Evolutionary conservation across 2,888 invertebrate species (phyloP), one percentile per base, ranked within the genome.

Genomic region (Catocala nupta): DNA sequence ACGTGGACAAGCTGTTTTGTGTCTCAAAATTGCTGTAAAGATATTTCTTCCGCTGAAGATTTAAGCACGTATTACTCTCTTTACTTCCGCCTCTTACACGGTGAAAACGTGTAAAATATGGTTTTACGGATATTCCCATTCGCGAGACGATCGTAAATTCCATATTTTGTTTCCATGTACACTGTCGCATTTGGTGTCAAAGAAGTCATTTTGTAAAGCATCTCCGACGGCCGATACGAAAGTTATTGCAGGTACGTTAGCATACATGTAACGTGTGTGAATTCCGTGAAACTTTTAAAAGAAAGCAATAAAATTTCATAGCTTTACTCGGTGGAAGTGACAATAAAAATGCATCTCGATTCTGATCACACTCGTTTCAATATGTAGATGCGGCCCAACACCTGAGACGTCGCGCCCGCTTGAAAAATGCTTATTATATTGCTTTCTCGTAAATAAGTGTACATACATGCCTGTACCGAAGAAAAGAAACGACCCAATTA

Each of bases 321-420:
- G 86, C 87, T 84, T 82, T 84, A 87, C 87, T 87, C 87, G 83
- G 73, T 81, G 81, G 80, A 81, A 85, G 86, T 90, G 90, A 92
- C 91, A 92, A 92, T 93, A 93, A 93, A 93, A 92, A 84, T 93
- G 92, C 93, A 92, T 92, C 88, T 88, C 92, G 87, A 92, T 93
- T 92, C 93, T 87, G 90, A 91, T 92, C 92, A 92, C 92, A 92
- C 86, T 84, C 90, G 86, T 88, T 90, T 85, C 90, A 84, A 92
- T 93, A 91, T 92, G 91, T 90, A 89, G 87, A 89, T 87, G 84
- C 83, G 87, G 81, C 83, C 77, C 83, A 84, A 81, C 93, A 93
- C 92, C 93, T 93, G 93, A 84, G 92, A 85, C 92, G 78, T 81
- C 80, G 81, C 77, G 81, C 80, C 80, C 83, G 79, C 80, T 83